These are phyloP conservation scores for Tromatobia lineatoria DNA, from an alignment of 2,888 invertebrate genomes.

Conservation along the genomic window DNA sequence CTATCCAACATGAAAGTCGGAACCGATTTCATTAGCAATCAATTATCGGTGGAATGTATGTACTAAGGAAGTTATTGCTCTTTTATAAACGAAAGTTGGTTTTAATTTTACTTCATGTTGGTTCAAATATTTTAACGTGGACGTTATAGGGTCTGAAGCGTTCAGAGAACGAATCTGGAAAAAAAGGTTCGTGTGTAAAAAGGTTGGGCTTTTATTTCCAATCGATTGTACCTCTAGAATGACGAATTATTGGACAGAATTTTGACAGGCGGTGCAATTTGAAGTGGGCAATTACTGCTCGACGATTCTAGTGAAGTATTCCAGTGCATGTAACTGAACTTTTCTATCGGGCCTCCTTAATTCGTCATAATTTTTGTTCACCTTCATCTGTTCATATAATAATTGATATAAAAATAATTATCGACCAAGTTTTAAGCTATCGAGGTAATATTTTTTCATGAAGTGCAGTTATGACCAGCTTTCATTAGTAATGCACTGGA, in stretches of 20 bases:
- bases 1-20: not conserved
- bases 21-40: constrained; percentile 29
- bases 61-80: constrained; percentile 7
- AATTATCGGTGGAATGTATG: constrained; percentile 25
- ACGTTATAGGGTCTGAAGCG: not conserved
- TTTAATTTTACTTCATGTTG: not conserved
- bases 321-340: not conserved
- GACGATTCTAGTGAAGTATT: not conserved
- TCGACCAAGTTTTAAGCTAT: not conserved
- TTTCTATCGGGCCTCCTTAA: too few species aligned
- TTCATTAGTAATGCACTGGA: not conserved
- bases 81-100: not conserved
- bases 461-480: not conserved
- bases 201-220: not conserved
- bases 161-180: not conserved
- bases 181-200: not conserved
- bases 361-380: not conserved
- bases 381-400: too few species aligned
- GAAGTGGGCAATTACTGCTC: not conserved
- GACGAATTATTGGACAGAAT: not conserved
- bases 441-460: not conserved
- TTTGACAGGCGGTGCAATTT: not conserved
- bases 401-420: too few species aligned
- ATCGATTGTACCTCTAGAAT: not conserved
- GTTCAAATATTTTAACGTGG: not conserved